Percentiles rank a stretch among this genome's conserved stretches.
Evolutionary conservation across 2,888 invertebrate species (phyloP).

Genomic region (Phaonia tiefii): DNA sequence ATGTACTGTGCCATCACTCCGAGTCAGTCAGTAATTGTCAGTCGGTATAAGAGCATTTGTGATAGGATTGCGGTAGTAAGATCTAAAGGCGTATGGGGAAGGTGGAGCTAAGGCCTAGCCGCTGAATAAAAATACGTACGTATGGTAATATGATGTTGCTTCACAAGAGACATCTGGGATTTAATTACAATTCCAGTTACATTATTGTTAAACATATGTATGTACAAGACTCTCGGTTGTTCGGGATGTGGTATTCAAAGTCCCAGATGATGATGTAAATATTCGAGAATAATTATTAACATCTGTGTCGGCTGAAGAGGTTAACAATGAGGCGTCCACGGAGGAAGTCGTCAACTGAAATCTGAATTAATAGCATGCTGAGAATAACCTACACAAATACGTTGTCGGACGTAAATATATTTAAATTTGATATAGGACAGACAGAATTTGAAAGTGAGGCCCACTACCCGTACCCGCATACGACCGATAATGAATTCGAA

Average conservation of each 20-base stretch:
- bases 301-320: slow-evolving; percentile 5
- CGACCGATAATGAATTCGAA: no score
- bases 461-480: no score
- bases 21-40: no score
- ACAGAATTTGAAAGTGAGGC: no score
- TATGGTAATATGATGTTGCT: slow-evolving; percentile 24
- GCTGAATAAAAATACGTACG: neutral
- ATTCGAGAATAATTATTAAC: slow-evolving; percentile 23
- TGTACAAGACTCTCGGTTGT: neutral
- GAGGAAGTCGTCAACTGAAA: neutral
- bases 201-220: slow-evolving; percentile 3
- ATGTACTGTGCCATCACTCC: no score
- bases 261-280: neutral
- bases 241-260: neutral
- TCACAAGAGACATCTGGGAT: slow-evolving; percentile 43
- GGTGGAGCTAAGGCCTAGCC: neutral
- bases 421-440: neutral
- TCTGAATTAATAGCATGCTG: neutral
- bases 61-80: no score
- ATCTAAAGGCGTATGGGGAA: no score
- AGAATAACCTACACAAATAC: neutral
- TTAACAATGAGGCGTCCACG: neutral
- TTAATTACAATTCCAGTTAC: slow-evolving; percentile 33
- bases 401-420: neutral
- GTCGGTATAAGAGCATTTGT: no score